Evolutionary conservation across 2,113 vertebrate genomes (phyloP), one percentile per base, ranked within the genome.

Genomic region (Macquaria australasica): DNA sequence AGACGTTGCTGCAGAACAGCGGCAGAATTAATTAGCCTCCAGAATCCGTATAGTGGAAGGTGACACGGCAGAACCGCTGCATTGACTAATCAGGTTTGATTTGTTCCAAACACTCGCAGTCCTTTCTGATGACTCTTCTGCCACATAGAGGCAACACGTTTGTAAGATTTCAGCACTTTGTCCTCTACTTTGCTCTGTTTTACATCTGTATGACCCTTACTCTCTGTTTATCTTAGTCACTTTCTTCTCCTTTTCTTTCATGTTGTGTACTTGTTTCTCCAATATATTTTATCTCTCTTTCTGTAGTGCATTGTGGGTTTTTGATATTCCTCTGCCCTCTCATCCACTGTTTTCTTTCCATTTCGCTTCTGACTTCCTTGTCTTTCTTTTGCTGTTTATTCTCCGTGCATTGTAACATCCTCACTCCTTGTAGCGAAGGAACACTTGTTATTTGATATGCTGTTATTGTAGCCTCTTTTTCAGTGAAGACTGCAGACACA

Each of bases 11-110:
- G 73, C 76, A 77, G 78, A 86, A 85, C 82, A 45, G 73, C 6
- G 31, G 77, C 91, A 81, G 78, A 87, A 90, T 90, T 82, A 90
- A 94, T 93, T 87, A 92, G 85, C 75, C 77, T 86, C 81, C 51
- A 63, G 71, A 81, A 86, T 74, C 50, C 55, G 34, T 63, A 5
- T 39, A 77, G 82, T 72, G 82, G 86, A 91, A 89, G 81, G 90
- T 88, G 87, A 88, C 90, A 79, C 72, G 64, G 86, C 89, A 86
- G 77, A 88, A 87, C 86, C 43, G 31, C 86, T 67, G 63, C 79
- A 85, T 39, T 84, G 82, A 85, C 81, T 86, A 84, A 89, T 90
- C 82, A n/a, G 74, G 48, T 89, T 82, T 89, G 83, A 93, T 89
- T 85, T 80, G 81, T 90, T 80, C 77, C 78, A 78, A 91, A 84